These are phyloP conservation scores for Porphyrio hochstetteri DNA, from an alignment of 2,113 vertebrate species.

Conservation along the genomic window DNA sequence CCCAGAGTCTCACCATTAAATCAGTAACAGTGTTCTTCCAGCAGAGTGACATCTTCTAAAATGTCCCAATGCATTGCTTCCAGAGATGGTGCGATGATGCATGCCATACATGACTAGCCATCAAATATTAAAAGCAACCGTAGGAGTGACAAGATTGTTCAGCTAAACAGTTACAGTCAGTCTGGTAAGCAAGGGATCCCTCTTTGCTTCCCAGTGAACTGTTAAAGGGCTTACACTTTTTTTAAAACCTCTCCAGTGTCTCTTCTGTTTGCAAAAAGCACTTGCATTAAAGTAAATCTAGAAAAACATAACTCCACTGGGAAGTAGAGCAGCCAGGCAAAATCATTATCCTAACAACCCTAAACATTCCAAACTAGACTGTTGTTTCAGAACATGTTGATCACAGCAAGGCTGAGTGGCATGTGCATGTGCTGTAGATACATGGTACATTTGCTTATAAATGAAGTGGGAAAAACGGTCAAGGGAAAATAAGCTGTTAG, in stretches of 20 bases:
- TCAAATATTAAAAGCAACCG: neutral
- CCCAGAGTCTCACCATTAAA: neutral
- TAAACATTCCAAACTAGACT: neutral
- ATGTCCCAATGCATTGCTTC: neutral
- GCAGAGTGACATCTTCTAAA: neutral
- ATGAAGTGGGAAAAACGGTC: neutral
- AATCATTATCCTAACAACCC: slow-evolving; percentile 37
- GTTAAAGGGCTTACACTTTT: neutral
- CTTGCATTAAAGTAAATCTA: slow-evolving; percentile 17
- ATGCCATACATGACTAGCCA: neutral
- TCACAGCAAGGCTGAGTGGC: slow-evolving; percentile 27
- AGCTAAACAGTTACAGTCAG: neutral
- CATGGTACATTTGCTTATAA: slow-evolving; percentile 44
- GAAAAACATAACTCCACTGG: slow-evolving; percentile 8
- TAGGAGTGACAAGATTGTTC: slow-evolving; percentile 5
- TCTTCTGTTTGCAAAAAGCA: slow-evolving; percentile 5
- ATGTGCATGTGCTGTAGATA: neutral
- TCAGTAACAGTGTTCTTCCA: neutral
- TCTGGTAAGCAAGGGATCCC: slow-evolving; percentile 23
- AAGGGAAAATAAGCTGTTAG: neutral
- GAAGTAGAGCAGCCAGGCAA: neutral
- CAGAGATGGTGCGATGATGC: slow-evolving; percentile 14
- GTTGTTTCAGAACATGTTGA: slow-evolving; percentile 42
- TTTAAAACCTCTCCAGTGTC: neutral
- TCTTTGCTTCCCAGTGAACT: slow-evolving; percentile 2